These are phyloP conservation scores for Hippocampus kuda DNA, from an alignment of 2,797 vertebrate genomes.

Conservation along the genomic window DNA sequence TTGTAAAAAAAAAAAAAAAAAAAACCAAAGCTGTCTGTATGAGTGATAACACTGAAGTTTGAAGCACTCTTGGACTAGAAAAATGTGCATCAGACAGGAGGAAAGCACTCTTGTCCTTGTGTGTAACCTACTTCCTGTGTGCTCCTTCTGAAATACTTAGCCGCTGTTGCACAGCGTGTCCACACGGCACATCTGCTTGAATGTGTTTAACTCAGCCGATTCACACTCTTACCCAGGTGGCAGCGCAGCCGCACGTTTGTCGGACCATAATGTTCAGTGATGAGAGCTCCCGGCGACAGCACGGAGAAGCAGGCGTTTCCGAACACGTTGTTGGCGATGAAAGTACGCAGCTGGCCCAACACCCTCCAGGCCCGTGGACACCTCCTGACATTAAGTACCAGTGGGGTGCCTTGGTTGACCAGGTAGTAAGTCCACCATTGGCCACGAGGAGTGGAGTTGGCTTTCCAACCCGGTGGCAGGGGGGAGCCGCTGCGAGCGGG, in stretches of 20 bases:
- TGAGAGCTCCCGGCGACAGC: constrained; percentile 83
- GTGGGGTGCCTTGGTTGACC: constrained; percentile 88
- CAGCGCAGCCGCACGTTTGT: constrained; percentile 95
- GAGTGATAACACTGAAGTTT: neutral
- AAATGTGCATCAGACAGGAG: neutral
- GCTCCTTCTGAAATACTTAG: neutral
- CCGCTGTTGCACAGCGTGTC: neutral
- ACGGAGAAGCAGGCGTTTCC: constrained; percentile 96
- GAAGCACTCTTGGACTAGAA: neutral
- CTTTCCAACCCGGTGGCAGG: constrained; percentile 84
- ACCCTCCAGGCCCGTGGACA: constrained; percentile 93
- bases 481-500: constrained; percentile 71
- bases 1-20: too few species aligned
- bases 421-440: constrained; percentile 96
- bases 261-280: constrained; percentile 90
- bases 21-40: too few species aligned
- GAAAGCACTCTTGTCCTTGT: neutral
- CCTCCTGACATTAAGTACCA: constrained; percentile 86
- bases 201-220: constrained; percentile 15
- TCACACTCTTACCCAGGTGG: constrained; percentile 79
- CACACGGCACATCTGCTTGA: neutral
- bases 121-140: neutral
- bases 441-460: constrained; percentile 84
- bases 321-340: constrained; percentile 95
- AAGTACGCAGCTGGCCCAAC: constrained; percentile 91